phyloP scores from a whole-genome alignment of 2,797 vertebrate genomes.

The Protonibea diacanthus region DNA sequence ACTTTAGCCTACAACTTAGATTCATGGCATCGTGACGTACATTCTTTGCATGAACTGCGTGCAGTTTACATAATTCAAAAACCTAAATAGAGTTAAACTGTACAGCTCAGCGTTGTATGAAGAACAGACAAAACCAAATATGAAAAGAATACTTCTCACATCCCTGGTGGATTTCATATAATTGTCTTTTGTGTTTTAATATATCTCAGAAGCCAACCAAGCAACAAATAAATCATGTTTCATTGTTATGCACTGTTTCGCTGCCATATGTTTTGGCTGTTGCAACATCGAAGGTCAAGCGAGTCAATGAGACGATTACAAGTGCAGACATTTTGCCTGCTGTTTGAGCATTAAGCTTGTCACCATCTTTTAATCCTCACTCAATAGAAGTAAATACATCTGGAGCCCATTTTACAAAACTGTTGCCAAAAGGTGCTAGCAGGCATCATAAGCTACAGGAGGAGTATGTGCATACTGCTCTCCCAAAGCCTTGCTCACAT shows the following conservation, averaged over 20 bases:
- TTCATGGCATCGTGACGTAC: neutral
- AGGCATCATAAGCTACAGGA: constrained; percentile 32
- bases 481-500: constrained; percentile 7
- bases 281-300: constrained; percentile 24
- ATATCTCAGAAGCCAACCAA: constrained; percentile 30
- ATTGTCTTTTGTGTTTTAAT: constrained; percentile 33
- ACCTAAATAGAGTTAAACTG: constrained; percentile 4
- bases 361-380: constrained; percentile 42
- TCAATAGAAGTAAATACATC: constrained; percentile 54
- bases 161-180: constrained; percentile 25
- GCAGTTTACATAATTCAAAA: constrained; percentile 11
- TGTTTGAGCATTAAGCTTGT: constrained; percentile 44
- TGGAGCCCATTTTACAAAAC: constrained; percentile 64
- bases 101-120: constrained; percentile 13
- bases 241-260: constrained; percentile 26
- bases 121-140: constrained; percentile 13
- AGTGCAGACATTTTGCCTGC: constrained; percentile 14
- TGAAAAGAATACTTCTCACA: constrained; percentile 4
- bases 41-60: neutral
- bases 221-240: constrained; percentile 35
- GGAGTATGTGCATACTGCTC: neutral
- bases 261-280: constrained; percentile 12
- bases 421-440: constrained; percentile 62
- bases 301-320: neutral
- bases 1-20: neutral